Evolutionary conservation across 2,888 invertebrate genomes (phyloP).

Genomic region (Apeira syringaria): DNA sequence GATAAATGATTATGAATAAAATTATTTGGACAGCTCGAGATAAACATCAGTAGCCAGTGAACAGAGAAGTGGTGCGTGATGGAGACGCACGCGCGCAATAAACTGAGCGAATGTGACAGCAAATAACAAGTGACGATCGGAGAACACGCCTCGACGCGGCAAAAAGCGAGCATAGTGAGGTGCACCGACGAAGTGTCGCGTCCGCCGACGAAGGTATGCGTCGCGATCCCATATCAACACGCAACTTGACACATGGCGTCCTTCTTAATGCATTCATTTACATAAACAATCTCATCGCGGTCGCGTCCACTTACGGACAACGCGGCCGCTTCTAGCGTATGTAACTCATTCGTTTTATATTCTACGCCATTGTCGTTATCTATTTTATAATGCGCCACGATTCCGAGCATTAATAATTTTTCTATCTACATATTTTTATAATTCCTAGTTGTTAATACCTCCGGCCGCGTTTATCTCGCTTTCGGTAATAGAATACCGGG

Average conservation of each 20-base stretch:
- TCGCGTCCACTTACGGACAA: conserved; percentile 34
- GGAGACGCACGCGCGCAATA: conserved; percentile 46
- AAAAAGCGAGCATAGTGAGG: conserved; percentile 51
- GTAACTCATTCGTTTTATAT: conserved; percentile 39
- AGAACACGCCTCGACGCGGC: conserved; percentile 38
- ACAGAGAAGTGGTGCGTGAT: conserved; percentile 37
- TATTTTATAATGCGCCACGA: conserved; percentile 14
- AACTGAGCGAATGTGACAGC: conserved; percentile 50
- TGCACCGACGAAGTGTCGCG: conserved; percentile 50
- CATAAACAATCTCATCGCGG: conserved; percentile 52
- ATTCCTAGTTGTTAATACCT: conserved; percentile 59
- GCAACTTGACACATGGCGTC: conserved; percentile 68
- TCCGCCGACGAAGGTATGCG: conserved; percentile 37
- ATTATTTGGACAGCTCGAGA: conserved; percentile 43
- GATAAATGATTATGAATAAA: conserved; percentile 40
- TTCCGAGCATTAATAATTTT: conserved; percentile 22
- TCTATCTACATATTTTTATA: conserved; percentile 31
- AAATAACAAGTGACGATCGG: conserved; percentile 49
- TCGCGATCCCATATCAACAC: conserved; percentile 65
- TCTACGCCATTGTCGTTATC: conserved; percentile 19
- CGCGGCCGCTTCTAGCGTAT: conserved; percentile 27
- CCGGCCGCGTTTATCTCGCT: conserved; percentile 73
- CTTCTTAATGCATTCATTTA: conserved; percentile 61
- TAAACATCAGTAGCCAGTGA: conserved; percentile 27
- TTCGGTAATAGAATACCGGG: conserved; percentile 81